Percentiles rank a stretch among this genome's conserved stretches.
Evolutionary conservation across 2,797 vertebrate species (phyloP).

Genomic region (Discoglossus pictus): DNA sequence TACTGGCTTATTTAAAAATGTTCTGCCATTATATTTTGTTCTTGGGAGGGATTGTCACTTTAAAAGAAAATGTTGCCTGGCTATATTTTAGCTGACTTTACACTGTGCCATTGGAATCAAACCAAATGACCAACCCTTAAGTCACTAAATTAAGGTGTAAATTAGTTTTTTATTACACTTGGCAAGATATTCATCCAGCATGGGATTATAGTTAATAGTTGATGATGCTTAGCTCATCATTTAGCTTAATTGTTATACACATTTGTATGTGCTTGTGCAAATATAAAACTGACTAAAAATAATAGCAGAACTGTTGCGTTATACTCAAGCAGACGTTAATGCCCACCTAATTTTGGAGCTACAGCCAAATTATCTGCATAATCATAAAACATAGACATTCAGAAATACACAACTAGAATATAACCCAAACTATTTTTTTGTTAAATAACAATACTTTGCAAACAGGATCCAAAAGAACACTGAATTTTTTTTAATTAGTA

Average conservation of each 20-base stretch:
- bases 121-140: constrained; percentile 22
- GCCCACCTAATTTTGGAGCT: neutral
- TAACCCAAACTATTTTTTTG: no score
- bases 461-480: no score
- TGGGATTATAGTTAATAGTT: constrained; percentile 24
- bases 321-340: neutral
- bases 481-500: no score
- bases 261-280: constrained; percentile 4
- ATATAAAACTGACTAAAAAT: neutral
- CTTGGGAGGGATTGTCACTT: neutral
- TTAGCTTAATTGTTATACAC: neutral
- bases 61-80: neutral
- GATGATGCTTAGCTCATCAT: constrained; percentile 26
- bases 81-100: constrained; percentile 6
- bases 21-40: no score
- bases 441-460: no score
- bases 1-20: no score
- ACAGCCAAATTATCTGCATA: neutral
- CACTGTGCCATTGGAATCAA: neutral
- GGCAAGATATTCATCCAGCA: neutral
- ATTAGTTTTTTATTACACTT: constrained; percentile 35
- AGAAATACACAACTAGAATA: no score
- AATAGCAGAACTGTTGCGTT: neutral
- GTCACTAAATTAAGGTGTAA: constrained; percentile 21
- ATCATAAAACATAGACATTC: no score